Percentiles rank a stretch among this genome's conserved stretches.
Conservation (phyloP, 2,113 vertebrate species). For the Choloepus hoffmanni region DNA sequence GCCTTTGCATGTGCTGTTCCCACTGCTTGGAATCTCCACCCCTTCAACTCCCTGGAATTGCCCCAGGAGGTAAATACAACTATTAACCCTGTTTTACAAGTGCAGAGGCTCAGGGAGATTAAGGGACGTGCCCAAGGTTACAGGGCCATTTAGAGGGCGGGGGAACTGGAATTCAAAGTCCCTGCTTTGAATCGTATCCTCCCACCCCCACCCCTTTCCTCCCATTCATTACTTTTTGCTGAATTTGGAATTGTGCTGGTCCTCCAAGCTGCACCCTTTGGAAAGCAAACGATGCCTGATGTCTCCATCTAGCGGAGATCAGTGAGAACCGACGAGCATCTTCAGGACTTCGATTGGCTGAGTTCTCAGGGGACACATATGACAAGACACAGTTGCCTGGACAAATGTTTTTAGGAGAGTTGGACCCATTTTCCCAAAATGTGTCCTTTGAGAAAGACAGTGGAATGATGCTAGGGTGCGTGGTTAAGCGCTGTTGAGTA, state of each 20-base stretch:
- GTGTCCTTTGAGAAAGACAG: background rate
- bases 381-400: background rate
- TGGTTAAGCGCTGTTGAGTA: background rate
- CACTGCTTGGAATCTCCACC: background rate
- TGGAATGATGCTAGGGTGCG: background rate
- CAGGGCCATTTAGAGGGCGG: background rate
- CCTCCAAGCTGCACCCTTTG: background rate
- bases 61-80: background rate
- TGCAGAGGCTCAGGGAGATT: background rate
- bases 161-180: background rate
- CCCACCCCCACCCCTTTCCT: background rate
- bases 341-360: background rate
- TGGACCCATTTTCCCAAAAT: background rate
- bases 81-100: background rate
- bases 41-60: background rate
- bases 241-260: background rate
- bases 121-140: background rate
- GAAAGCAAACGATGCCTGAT: background rate
- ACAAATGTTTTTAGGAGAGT: background rate
- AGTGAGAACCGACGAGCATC: background rate
- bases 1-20: background rate
- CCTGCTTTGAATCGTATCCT: background rate
- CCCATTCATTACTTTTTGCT: background rate
- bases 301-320: constrained; percentile 58
- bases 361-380: background rate